Conservation (phyloP, 2,888 invertebrate genomes). For the Camptogramma bilineatum region DNA sequence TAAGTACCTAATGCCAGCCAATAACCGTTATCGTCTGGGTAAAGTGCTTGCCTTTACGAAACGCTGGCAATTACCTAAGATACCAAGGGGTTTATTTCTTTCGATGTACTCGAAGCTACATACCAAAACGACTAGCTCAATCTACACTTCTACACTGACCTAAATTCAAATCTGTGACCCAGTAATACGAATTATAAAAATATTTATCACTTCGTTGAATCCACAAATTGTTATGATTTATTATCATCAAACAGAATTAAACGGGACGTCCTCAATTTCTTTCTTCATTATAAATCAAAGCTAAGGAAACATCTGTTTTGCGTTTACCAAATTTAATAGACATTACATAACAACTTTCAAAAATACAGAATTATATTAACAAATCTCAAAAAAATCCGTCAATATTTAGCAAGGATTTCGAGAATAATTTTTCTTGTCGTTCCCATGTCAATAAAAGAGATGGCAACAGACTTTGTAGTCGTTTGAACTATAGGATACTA, state of each 20-base stretch:
- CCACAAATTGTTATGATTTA: constrained; percentile 41
- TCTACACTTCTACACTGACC: neutral
- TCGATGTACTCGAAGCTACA: constrained; percentile 21
- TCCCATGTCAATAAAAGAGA: no score
- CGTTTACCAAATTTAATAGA: constrained; percentile 55
- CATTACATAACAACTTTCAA: constrained; percentile 50
- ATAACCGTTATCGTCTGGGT: constrained; percentile 77
- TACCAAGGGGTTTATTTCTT: constrained; percentile 63
- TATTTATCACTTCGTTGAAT: constrained; percentile 35
- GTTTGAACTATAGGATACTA: no score
- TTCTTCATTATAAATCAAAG: constrained; percentile 60
- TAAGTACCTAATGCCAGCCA: constrained; percentile 69
- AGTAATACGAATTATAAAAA: constrained; percentile 1
- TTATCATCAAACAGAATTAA: constrained; percentile 44
- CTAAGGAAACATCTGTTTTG: constrained; percentile 66
- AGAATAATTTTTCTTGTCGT: no score
- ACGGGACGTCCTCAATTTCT: constrained; percentile 47
- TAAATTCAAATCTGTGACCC: constrained; percentile 6
- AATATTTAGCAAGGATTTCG: no score
- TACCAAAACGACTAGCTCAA: no score
- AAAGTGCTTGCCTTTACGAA: constrained; percentile 63
- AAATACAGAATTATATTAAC: constrained; percentile 1
- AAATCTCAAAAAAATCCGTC: no score
- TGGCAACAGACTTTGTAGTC: no score
- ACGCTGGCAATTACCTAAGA: constrained; percentile 58